Evolutionary conservation across 2,888 invertebrate species (phyloP).

Genomic region (Didymodactylos carnosus): DNA sequence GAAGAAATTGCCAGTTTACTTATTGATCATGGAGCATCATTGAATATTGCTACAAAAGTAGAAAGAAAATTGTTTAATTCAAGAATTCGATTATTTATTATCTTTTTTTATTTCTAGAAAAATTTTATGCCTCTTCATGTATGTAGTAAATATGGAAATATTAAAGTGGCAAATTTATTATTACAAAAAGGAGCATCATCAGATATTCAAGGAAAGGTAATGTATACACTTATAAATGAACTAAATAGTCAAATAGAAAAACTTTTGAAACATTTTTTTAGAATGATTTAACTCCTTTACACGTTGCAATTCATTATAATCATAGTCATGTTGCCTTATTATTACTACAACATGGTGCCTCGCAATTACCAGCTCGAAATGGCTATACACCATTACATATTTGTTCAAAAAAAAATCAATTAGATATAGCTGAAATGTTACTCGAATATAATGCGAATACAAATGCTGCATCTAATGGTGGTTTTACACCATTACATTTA

Average conservation of each 20-base stretch:
- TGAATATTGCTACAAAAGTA: conserved; percentile 5
- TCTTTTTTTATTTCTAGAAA: conserved; percentile 24
- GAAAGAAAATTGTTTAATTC: background rate
- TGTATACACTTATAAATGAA: background rate
- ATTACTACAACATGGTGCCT: conserved; percentile 77
- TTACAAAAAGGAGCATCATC: conserved; percentile 82
- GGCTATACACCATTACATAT: conserved; percentile 97
- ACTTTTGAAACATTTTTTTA: background rate
- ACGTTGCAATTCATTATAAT: conserved; percentile 93
- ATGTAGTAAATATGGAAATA: conserved; percentile 93
- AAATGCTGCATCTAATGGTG: conserved; percentile 68
- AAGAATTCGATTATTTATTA: background rate
- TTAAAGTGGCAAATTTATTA: conserved; percentile 62
- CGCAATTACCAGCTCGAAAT: conserved; percentile 76
- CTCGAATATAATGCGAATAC: conserved; percentile 84
- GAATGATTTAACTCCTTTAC: conserved; percentile 89
- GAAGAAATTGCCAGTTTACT: conserved; percentile 37
- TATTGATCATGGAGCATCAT: conserved; percentile 7
- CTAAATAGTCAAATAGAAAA: background rate
- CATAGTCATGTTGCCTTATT: conserved; percentile 61
- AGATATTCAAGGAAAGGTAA: conserved; percentile 71
- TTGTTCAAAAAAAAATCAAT: conserved; percentile 93
- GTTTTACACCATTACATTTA: conserved; percentile 18
- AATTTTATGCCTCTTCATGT: conserved; percentile 94
- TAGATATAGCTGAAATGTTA: conserved; percentile 90